Percentiles rank a stretch among this genome's conserved stretches.
These are phyloP conservation scores for Xanthorhoe spadicearia DNA, from an alignment of 2,888 invertebrate genomes.

Conservation along the genomic window DNA sequence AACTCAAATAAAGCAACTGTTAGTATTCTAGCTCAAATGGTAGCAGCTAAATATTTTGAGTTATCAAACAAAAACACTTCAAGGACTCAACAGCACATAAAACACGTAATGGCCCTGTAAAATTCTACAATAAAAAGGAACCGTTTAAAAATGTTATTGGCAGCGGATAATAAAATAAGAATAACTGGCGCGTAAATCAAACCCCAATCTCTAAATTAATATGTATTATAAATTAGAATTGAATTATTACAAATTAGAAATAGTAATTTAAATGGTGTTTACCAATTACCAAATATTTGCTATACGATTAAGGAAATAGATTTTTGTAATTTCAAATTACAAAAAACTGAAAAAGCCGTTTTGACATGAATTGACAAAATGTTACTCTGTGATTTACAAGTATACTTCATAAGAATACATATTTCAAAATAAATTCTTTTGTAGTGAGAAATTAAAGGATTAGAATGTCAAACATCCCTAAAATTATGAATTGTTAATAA, in stretches of 20 bases:
- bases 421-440: too few species aligned
- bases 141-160: slow-evolving; percentile 40
- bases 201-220: slow-evolving; percentile 30
- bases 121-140: slow-evolving; percentile 41
- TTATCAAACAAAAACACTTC: slow-evolving; percentile 19
- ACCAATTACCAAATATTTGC: background rate
- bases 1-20: too few species aligned
- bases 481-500: too few species aligned
- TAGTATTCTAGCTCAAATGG: background rate
- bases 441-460: too few species aligned
- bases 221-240: slow-evolving; percentile 3
- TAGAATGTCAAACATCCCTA: too few species aligned
- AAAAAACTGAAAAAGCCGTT: too few species aligned
- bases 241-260: slow-evolving; percentile 4
- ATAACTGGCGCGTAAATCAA: slow-evolving; percentile 40
- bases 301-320: too few species aligned
- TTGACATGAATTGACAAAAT: too few species aligned
- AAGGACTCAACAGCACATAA: slow-evolving; percentile 38
- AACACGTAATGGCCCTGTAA: slow-evolving; percentile 39
- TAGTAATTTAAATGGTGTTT: background rate
- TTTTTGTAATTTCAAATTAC: too few species aligned
- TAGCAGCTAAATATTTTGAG: slow-evolving; percentile 4
- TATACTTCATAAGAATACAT: too few species aligned
- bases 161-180: slow-evolving; percentile 39
- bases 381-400: too few species aligned